These are phyloP conservation scores for Platichthys flesus DNA, from an alignment of 2,113 vertebrate genomes.

Conservation along the genomic window DNA sequence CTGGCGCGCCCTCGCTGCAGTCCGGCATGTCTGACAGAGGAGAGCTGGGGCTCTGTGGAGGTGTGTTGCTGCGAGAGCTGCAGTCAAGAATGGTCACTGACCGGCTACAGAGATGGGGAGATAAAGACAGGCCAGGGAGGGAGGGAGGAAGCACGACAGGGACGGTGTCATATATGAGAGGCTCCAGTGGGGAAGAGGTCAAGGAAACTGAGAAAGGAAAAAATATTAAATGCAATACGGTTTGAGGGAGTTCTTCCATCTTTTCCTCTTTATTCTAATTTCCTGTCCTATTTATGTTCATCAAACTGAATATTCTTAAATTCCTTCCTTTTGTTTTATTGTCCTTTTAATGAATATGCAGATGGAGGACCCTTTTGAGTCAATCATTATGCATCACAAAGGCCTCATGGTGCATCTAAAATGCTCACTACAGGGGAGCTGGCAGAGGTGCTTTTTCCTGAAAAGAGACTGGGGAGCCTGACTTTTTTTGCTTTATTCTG, in stretches of 20 bases:
- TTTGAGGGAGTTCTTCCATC: neutral
- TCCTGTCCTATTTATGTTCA: conserved; percentile 15
- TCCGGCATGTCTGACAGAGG: conserved; percentile 68
- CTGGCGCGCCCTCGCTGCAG: conserved; percentile 58
- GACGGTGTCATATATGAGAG: conserved; percentile 4
- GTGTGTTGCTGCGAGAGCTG: conserved; percentile 45
- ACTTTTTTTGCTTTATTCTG: conserved; percentile 50
- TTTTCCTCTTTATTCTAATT: neutral
- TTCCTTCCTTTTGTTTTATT: conserved; percentile 51
- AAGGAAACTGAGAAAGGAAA: neutral
- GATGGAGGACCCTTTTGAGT: conserved; percentile 47
- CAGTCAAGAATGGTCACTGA: conserved; percentile 47
- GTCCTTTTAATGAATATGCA: conserved; percentile 60
- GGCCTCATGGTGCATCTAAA: conserved; percentile 57
- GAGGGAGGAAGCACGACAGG: conserved; percentile 19
- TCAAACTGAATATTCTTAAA: conserved; percentile 9
- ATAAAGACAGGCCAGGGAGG: conserved; percentile 2
- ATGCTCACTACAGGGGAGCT: conserved; percentile 46
- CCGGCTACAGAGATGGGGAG: conserved; percentile 31
- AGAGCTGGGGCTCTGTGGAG: conserved; percentile 44
- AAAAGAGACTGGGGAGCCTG: conserved; percentile 23
- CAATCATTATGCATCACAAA: conserved; percentile 63
- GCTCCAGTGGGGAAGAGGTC: neutral
- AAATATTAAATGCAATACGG: neutral
- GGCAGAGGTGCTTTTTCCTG: conserved; percentile 26